Conservation (phyloP, 2,888 invertebrate species). For the Oxycera nigricornis region DNA sequence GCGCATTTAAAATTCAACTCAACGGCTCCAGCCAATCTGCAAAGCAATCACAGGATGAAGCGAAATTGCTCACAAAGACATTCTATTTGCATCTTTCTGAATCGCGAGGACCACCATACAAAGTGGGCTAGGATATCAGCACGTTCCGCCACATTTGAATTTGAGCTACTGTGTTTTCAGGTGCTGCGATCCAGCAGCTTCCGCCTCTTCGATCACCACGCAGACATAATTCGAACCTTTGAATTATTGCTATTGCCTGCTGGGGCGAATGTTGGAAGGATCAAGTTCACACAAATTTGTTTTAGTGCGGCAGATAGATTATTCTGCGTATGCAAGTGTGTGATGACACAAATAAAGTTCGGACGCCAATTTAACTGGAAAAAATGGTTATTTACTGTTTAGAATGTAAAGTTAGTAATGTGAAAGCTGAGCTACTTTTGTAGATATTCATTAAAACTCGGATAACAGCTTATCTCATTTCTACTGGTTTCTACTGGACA, state of each 20-base stretch:
- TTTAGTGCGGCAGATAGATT: neutral
- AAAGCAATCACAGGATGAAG: neutral
- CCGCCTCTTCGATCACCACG: neutral
- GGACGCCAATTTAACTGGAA: too few relatives aligned
- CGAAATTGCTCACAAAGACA: conserved; percentile 41
- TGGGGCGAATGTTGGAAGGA: neutral
- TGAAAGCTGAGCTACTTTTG: too few relatives aligned
- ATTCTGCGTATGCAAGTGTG: neutral
- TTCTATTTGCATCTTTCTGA: neutral
- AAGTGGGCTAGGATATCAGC: conserved; percentile 39
- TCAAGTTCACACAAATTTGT: neutral
- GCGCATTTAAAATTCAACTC: conserved; percentile 45
- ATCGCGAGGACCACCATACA: neutral
- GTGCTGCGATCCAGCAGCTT: neutral
- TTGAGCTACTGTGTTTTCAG: conserved; percentile 2
- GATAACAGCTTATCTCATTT: too few relatives aligned
- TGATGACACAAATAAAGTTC: too few relatives aligned
- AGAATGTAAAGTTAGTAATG: too few relatives aligned
- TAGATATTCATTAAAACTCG: too few relatives aligned
- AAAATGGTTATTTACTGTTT: too few relatives aligned
- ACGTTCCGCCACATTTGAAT: conserved; percentile 43
- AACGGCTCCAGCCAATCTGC: conserved; percentile 20
- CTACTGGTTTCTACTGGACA: too few relatives aligned
- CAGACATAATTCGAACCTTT: conserved; percentile 41
- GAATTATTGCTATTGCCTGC: conserved; percentile 41